phyloP scores from a whole-genome alignment of 2,113 vertebrate species.

The Callipepla squamata region DNA sequence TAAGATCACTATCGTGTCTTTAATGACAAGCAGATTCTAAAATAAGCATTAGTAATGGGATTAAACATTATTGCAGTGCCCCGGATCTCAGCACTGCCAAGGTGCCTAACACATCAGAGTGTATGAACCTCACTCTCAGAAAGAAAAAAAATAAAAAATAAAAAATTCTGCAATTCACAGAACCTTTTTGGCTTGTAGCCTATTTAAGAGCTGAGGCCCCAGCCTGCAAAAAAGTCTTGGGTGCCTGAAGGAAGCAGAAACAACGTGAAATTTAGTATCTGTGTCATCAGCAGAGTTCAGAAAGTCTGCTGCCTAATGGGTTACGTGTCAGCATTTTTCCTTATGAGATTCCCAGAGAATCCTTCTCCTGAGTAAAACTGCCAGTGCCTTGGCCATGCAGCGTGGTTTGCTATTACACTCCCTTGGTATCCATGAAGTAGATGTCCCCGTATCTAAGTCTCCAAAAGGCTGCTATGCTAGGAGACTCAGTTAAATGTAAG shows the following conservation, averaged over 20 bases:
- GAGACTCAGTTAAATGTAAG: background rate
- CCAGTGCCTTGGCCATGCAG: background rate
- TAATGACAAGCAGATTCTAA: conserved; percentile 76
- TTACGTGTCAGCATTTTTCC: conserved; percentile 4
- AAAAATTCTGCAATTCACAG: background rate
- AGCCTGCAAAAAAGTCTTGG: background rate
- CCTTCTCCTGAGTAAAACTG: background rate
- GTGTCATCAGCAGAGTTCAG: conserved; percentile 7
- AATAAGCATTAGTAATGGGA: conserved; percentile 78
- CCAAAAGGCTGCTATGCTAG: background rate
- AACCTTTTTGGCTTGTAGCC: conserved; percentile 3
- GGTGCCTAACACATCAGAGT: conserved; percentile 16
- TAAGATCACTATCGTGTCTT: conserved; percentile 73
- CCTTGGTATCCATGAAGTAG: background rate
- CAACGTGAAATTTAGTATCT: conserved; percentile 14
- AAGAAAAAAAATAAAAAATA: conserved; percentile 9
- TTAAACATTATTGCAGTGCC: conserved; percentile 64
- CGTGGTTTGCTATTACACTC: background rate
- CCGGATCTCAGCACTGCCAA: conserved; percentile 16
- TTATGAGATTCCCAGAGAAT: background rate
- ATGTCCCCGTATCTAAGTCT: background rate
- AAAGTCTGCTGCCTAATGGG: conserved; percentile 13
- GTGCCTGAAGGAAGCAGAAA: conserved; percentile 45
- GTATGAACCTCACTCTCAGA: background rate
- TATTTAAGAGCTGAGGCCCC: background rate